Evolutionary conservation across 1,140 invertebrate species (phyloP).

Genomic region (Hycleus cichorii): DNA sequence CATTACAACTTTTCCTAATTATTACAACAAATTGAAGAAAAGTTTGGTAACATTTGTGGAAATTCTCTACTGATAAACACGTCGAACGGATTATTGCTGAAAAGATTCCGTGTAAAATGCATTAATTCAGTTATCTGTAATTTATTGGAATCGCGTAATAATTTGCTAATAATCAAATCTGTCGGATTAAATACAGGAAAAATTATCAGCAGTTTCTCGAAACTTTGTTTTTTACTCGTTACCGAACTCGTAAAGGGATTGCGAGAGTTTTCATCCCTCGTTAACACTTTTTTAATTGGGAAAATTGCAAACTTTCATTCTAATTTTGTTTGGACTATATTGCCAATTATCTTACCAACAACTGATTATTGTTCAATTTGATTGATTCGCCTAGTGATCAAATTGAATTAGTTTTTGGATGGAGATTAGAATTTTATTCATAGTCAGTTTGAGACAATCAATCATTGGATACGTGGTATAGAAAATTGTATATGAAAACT

Average conservation of each 20-base stretch:
- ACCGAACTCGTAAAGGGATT: not conserved
- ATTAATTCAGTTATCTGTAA: too few species aligned
- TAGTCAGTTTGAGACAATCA: conserved; percentile 11
- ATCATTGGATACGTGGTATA: conserved; percentile 15
- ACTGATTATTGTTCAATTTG: conserved; percentile 7
- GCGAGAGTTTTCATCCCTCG: conserved; percentile 1
- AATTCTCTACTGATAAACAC: not conserved
- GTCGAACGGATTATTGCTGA: too few species aligned
- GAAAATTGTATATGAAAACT: conserved; percentile 11
- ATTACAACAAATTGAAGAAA: not conserved
- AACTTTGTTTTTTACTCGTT: too few species aligned
- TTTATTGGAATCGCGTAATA: too few species aligned
- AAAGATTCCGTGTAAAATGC: too few species aligned
- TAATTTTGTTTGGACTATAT: conserved; percentile 5
- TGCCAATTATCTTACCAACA: conserved; percentile 6
- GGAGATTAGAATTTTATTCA: conserved; percentile 8
- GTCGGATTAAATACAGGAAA: too few species aligned
- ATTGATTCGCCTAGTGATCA: too few species aligned
- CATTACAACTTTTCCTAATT: not conserved
- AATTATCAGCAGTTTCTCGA: too few species aligned
- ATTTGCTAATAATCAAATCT: too few species aligned
- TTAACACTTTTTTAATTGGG: conserved; percentile 12
- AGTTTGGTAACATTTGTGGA: not conserved
- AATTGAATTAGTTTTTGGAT: not conserved
- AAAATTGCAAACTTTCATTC: conserved; percentile 3